A percentile compares a stretch with the other conserved stretches of the same genome.
phyloP scores from a whole-genome alignment of 2,113 vertebrate genomes.

The Talpa occidentalis region DNA sequence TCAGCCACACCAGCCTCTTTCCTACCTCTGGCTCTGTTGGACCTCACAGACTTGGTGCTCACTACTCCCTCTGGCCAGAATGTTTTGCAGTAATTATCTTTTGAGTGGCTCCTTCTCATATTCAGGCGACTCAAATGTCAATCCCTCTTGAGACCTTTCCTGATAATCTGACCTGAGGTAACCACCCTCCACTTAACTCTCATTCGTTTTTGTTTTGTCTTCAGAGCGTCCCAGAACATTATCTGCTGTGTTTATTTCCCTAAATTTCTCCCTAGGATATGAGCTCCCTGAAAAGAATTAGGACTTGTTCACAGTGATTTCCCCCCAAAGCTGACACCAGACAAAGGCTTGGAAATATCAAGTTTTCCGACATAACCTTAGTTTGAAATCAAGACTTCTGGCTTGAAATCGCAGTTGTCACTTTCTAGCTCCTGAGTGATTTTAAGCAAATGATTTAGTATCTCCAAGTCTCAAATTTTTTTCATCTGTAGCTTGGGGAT shows the following conservation, averaged over 20 bases:
- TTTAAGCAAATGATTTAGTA: neutral
- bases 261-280: neutral
- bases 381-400: neutral
- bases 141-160: neutral
- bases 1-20: neutral
- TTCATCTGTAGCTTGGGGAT: neutral
- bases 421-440: neutral
- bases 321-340: neutral
- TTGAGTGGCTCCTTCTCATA: neutral
- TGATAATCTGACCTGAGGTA: neutral
- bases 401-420: neutral
- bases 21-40: neutral
- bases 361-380: neutral
- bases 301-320: neutral
- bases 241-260: constrained; percentile 1
- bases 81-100: neutral
- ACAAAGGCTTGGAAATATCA: neutral
- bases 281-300: neutral
- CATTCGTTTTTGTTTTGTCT: neutral
- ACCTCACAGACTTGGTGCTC: neutral
- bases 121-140: neutral
- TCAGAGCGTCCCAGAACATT: neutral
- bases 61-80: neutral
- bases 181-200: neutral
- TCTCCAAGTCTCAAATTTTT: neutral